Evolutionary conservation across 2,888 invertebrate species (phyloP).

Genomic region (Melanostoma mellinum): DNA sequence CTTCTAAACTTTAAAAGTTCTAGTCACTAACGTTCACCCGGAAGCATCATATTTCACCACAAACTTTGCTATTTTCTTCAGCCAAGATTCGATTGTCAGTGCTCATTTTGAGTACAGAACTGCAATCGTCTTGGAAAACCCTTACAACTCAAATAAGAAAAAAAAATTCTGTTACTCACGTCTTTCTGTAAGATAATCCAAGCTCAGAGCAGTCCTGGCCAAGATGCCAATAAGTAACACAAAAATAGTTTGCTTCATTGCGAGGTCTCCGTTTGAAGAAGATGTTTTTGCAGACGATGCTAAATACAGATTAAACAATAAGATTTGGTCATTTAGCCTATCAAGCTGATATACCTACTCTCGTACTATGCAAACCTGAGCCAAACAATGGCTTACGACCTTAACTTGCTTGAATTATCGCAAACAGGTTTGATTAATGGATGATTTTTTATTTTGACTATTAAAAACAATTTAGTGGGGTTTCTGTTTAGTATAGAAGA

Average conservation of each 20-base stretch:
- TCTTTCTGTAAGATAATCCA: slow-evolving; percentile 68
- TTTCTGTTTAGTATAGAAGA: background rate
- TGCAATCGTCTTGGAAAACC: too few relatives aligned
- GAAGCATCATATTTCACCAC: background rate
- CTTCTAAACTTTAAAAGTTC: too few relatives aligned
- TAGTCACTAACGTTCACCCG: background rate
- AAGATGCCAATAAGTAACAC: slow-evolving; percentile 6
- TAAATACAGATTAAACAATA: slow-evolving; percentile 32
- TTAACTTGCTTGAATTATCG: slow-evolving; percentile 4
- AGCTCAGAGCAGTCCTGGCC: background rate
- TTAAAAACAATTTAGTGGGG: too few relatives aligned
- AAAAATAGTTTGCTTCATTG: slow-evolving; percentile 15
- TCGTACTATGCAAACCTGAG: slow-evolving; percentile 33
- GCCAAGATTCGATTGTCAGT: background rate
- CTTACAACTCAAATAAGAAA: background rate
- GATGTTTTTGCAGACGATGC: slow-evolving; percentile 27
- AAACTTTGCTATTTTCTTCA: background rate
- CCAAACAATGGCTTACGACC: background rate
- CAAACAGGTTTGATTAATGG: slow-evolving; percentile 39
- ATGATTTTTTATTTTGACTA: background rate
- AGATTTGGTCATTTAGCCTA: slow-evolving; percentile 14
- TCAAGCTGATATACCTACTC: slow-evolving; percentile 11
- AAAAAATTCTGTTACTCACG: slow-evolving; percentile 58
- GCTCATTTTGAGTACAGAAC: background rate
- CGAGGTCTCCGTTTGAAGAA: background rate